Base-by-base conservation (phyloP, 2,888 invertebrate species). In the Pseudococcus jackbeardsleyi region DNA sequence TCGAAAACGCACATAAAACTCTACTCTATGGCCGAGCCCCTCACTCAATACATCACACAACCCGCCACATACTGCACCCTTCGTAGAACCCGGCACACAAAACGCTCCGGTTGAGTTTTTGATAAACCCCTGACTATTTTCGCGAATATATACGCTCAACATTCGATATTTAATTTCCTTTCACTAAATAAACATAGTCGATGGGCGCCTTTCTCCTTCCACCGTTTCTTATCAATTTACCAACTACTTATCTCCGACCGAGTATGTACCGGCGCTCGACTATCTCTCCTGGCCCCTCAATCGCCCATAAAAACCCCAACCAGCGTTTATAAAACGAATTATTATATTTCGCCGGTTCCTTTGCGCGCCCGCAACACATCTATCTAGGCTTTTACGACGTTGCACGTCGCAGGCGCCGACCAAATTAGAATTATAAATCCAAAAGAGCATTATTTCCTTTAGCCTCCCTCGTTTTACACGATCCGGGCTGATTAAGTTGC, bases 221-320 rank as follows among this genome's bases (percentile, higher is more conserved):
- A n/a, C 77, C 79, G n/a, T 46, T 82, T 82, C 79, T 82, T 82
- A 82, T 82, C 79, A 82, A 82, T 82, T 82, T 82, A 82, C 79
- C 79, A 39, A 82, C 79, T 82, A 82, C 79, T 82, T 82, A 82
- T 82, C 79, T 82, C 79, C 79, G 79, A 82, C 79, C 79, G 12
- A 82, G 46, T 72, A 64, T 64, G 22, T 6, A 42, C 9, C 42
- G 0, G 8, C 42, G 9, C 42, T 42, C 9, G 39, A 2, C 7
- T 42, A 8, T 64, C 22, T 22, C 22, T 22, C 8, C 11, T 9
- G 26, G 26, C 12, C 22, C 33, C 15, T 72, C 68, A 15, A 19
- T 64, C 64, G 11, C 15, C 15, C 64, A 22, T 64, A 22, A 72
- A 72, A 72, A 26, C 72, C 72, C 72, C 33, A 72, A 33, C 72